Evolutionary conservation across 2,113 vertebrate species (phyloP).

Genomic region (Pionites leucogaster): DNA sequence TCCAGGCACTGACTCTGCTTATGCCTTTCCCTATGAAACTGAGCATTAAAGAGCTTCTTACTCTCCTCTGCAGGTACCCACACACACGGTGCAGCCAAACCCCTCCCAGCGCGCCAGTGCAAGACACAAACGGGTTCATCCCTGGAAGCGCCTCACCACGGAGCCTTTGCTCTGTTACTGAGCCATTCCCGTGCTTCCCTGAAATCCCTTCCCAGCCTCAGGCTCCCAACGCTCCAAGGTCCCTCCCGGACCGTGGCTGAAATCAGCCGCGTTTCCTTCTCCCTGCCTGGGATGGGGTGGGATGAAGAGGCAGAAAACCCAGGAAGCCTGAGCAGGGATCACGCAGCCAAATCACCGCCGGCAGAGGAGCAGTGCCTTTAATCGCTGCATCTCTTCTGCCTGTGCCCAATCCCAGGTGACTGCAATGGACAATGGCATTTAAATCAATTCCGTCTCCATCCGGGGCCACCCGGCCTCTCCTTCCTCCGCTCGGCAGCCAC

Average conservation of each 20-base stretch:
- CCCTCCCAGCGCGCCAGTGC: rapidly evolving
- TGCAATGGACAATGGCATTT: not conserved
- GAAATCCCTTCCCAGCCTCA: rapidly evolving
- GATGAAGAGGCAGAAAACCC: not conserved
- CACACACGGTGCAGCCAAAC: rapidly evolving
- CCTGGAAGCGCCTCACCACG: rapidly evolving
- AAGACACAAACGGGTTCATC: not conserved
- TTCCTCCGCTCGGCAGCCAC: not conserved
- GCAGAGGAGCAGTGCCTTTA: not conserved
- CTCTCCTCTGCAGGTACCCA: not conserved
- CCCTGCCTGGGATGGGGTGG: not conserved
- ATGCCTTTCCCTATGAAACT: not conserved
- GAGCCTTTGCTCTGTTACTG: not conserved
- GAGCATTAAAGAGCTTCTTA: not conserved
- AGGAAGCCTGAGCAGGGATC: not conserved
- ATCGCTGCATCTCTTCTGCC: not conserved
- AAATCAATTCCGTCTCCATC: slow-evolving; percentile 26
- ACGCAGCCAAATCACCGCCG: not conserved
- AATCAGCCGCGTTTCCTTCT: not conserved
- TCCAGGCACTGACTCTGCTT: not conserved
- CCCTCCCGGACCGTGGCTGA: not conserved
- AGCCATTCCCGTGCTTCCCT: not conserved
- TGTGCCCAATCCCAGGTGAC: not conserved
- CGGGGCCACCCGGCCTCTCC: not conserved
- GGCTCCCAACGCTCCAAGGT: not conserved